Conservation (phyloP, 2,113 vertebrate genomes). For the Morone chrysops region DNA sequence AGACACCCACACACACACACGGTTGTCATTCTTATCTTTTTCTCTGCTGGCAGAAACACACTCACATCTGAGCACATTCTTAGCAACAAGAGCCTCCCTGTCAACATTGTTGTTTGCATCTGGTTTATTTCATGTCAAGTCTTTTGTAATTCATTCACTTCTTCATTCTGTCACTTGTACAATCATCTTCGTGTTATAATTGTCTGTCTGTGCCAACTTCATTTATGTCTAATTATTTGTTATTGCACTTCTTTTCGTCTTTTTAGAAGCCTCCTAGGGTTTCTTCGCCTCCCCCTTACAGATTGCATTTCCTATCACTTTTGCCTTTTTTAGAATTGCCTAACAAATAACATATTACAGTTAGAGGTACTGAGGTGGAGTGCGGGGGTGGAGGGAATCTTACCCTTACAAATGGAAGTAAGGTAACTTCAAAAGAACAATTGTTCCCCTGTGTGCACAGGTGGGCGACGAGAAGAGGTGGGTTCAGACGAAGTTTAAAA, state of each 20-base stretch:
- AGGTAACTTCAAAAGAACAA: not conserved
- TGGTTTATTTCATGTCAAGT: slow-evolving; percentile 8
- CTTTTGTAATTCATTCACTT: not conserved
- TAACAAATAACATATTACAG: not conserved
- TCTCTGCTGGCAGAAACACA: not conserved
- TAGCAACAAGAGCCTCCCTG: not conserved
- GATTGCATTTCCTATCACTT: not conserved
- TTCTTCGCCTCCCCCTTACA: not conserved
- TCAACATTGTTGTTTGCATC: not conserved
- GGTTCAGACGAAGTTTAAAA: slow-evolving; percentile 52
- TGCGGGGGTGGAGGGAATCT: slow-evolving; percentile 30
- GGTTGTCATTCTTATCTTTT: slow-evolving; percentile 14
- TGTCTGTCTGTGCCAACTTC: not conserved
- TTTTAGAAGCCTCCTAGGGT: not conserved
- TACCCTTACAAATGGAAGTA: slow-evolving; percentile 31
- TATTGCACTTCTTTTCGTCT: not conserved
- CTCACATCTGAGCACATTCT: not conserved
- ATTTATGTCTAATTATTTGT: slow-evolving; percentile 32
- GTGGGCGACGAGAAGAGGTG: slow-evolving; percentile 40
- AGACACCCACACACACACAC: not conserved
- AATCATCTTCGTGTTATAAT: not conserved
- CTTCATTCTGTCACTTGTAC: not conserved
- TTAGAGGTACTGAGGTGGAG: slow-evolving; percentile 1
- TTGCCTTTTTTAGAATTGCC: not conserved
- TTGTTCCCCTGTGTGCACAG: slow-evolving; percentile 22